Percentiles rank a stretch among this genome's conserved stretches.
phyloP scores from a whole-genome alignment of 2,797 vertebrate genomes.

The Huso huso region DNA sequence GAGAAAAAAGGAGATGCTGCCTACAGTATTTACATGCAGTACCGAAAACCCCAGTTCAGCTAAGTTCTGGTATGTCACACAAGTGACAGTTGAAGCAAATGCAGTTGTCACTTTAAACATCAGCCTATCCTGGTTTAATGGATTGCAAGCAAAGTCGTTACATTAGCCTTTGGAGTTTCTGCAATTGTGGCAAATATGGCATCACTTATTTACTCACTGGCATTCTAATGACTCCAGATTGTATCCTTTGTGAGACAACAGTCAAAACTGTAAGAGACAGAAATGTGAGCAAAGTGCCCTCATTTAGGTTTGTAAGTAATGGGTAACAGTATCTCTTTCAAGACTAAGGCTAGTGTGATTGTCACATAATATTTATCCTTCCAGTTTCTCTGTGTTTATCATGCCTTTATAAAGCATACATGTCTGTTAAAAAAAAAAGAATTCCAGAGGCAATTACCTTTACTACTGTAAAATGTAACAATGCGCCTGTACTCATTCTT shows the following conservation, averaged over 20 bases:
- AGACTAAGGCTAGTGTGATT: slow-evolving; percentile 54
- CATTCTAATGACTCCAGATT: slow-evolving; percentile 28
- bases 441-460: too few species aligned
- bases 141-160: too few species aligned
- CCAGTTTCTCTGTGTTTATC: slow-evolving; percentile 60
- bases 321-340: slow-evolving; percentile 33
- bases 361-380: slow-evolving; percentile 50
- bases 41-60: too few species aligned
- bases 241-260: slow-evolving; percentile 29
- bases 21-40: too few species aligned
- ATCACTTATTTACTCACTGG: slow-evolving; percentile 32
- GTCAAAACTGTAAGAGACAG: slow-evolving; percentile 25
- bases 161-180: slow-evolving; percentile 12
- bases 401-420: slow-evolving; percentile 58
- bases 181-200: slow-evolving; percentile 27
- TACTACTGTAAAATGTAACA: too few species aligned
- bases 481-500: too few species aligned
- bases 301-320: slow-evolving; percentile 28
- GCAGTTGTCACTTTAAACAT: too few species aligned
- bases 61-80: too few species aligned
- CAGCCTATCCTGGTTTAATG: too few species aligned
- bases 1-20: too few species aligned
- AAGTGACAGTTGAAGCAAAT: too few species aligned
- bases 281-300: slow-evolving; percentile 27
- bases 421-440: slow-evolving; percentile 41